A percentile compares a stretch with the other conserved stretches of the same genome.
These are phyloP conservation scores for Drosophila ananassae DNA, from an alignment of 1,140 invertebrate genomes.

Conservation along the genomic window DNA sequence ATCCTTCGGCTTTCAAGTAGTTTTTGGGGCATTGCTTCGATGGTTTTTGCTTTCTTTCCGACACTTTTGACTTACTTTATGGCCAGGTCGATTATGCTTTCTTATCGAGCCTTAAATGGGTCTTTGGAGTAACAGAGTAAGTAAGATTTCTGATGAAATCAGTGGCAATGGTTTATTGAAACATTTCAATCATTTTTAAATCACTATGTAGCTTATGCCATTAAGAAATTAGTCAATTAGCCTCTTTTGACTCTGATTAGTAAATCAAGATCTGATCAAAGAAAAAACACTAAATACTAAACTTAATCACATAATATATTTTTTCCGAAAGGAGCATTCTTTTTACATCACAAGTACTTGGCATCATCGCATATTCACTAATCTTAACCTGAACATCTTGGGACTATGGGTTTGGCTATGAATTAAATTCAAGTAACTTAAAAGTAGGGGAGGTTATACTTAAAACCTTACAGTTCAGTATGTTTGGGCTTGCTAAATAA, in stretches of 20 bases:
- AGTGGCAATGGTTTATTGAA: neutral
- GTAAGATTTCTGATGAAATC: neutral
- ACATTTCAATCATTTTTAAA: neutral
- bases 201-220: neutral
- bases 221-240: neutral
- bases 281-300: conserved; percentile 4
- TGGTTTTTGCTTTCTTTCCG: conserved; percentile 66
- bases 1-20: conserved; percentile 42
- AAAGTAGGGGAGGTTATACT: conserved; percentile 5
- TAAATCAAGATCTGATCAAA: neutral
- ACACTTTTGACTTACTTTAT: conserved; percentile 72
- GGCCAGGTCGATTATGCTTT: conserved; percentile 56
- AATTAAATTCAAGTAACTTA: conserved; percentile 33
- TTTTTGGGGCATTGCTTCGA: conserved; percentile 71
- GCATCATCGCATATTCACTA: conserved; percentile 18
- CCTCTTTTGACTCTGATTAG: neutral
- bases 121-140: neutral
- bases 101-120: conserved; percentile 53
- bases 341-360: conserved; percentile 56
- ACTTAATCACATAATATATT: conserved; percentile 24
- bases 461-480: conserved; percentile 60
- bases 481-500: conserved; percentile 58
- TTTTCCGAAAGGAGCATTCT: conserved; percentile 35
- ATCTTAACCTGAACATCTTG: conserved; percentile 18
- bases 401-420: conserved; percentile 34